Base-by-base conservation (phyloP, 2,797 vertebrate genomes). In the Amblyopsis hoosieri region DNA sequence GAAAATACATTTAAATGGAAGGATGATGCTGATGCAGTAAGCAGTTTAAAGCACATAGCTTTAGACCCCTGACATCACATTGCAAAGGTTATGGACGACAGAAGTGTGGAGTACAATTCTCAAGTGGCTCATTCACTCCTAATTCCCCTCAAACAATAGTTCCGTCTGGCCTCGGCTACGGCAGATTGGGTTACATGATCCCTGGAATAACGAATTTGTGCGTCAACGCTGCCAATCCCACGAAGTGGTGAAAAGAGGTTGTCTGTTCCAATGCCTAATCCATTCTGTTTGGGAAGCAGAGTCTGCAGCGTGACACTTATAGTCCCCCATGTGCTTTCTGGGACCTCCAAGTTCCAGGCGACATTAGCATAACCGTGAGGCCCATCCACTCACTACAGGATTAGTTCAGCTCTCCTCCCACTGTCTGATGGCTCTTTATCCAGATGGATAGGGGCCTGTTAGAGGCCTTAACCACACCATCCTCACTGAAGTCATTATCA, bases 361-460 rank as follows among this genome's bases (percentile, higher is more conserved):
- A 60, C 79, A 90, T 90, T 90, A 87, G 83, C 88, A 90, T 90
- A 89, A 83, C 84, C 64, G 70, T 74, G 81, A 83, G 89, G 85
- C 89, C 86, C 85, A 71, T 86, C 83, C 81, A 80, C 80, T 87
- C 85, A 72, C 75, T 72, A 75, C 83, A 67, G 85, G 85, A 91
- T 91, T 90, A 90, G 89, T 90, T 90, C 87, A 82, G 85, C 88
- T 87, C 87, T 87, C 89, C 88, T 85, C 86, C 85, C 85, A 79
- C 84, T 87, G 86, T 89, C 88, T 89, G 85, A 90, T 85, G 87
- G 86, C 79, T 88, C 85, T 90, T 90, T 91, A 89, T 84, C 72
- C 71, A 71, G 78, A 84, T 75, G 70, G 85, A 87, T 80, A 60
- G 75, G 23, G 87, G 83, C 79, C 85, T 71, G 82, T 82, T 87